Evolutionary conservation across 2,113 vertebrate species (phyloP), one percentile per base, ranked within the genome.

Genomic region (Festucalex cinctus): DNA sequence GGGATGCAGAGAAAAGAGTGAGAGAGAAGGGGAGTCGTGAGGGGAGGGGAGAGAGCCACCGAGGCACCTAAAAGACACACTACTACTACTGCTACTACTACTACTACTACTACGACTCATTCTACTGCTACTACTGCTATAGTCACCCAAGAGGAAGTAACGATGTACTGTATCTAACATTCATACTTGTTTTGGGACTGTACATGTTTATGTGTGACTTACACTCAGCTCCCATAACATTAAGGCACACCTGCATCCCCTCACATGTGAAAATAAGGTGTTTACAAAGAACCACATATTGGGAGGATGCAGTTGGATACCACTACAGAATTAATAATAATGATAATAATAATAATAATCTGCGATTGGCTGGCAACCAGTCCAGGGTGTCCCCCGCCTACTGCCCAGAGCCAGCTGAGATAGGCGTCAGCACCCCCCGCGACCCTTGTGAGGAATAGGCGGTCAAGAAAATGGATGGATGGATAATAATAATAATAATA

Each of bases 1-100:
- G 82, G 81, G 86, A 88, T 86, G 86, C 87, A 84, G 87, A 87
- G 83, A 74, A 82, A 80, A 81, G 63, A 65, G 58, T 37, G 58
- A 51, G 63, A 43, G 77, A 63, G 66, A 64, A 66, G 78, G 80
- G 80, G 84, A 82, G 86, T 84, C 83, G 86, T 86, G 86, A 89
- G 82, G 77, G 83, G 82, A 85, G 85, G 86, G 78, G 76, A 75
- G 46, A 39, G 79, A 78, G 77, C 78, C 80, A 82, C 77, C 83
- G 83, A 78, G 74, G 85, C 75, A 76, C 61, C 82, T 36, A 86
- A 60, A 84, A 81, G 53, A 51, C 72, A 68, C 73, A 79, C 75
- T 71, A 75, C 85, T 86, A 87, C 88, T 88, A 88, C 88, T 88
- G 86, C 84, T 83, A 85, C 79, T 83, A 82, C 83, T 24, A 35